Base-by-base conservation (phyloP, 2,888 invertebrate genomes). In the Elaeidobius kamerunicus region DNA sequence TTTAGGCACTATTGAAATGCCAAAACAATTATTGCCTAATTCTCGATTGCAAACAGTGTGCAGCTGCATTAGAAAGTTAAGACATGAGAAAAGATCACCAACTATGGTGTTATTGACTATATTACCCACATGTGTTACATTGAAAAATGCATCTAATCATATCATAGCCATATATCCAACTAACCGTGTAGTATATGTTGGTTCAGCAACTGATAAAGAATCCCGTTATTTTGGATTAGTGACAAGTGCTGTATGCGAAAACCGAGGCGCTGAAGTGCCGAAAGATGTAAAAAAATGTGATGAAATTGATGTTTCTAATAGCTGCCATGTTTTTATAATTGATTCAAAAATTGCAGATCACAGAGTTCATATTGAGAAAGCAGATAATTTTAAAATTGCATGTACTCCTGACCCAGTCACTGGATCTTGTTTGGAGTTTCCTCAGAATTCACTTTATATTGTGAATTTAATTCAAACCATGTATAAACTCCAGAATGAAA, bases 1-100 rank as follows among this genome's bases (percentile, higher is more conserved):
- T 72, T 78, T 97, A 40, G 96, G 96, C 16, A 95, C 96, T 1
- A 93, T 97, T 58, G 96, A 96, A 74, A 94, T 96, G 78, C 95
- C 96, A 0, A 86, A 87, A 69, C 86, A 90, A 60, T 77, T 89
- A 35, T 78, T 86, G 44, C 82, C 84, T 38, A 85, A 85, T 32
- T 84, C 87, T 11, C 84, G 91, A 48, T 73, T 88, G 60, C 82
- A 85, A 70, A 84, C 88, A 14, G 86, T 95, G 12, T 81, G 90
- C 52, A 90, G 86, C 51, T 95, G 95, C 57, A 94, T 97, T 39
- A 82, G 91, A 55, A 85, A 93, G 65, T 76, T 96, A 35, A 80
- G 94, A 23, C 87, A 93, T 56, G 96, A 96, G 64, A 88, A 93
- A 70, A 84, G 93, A 41, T 85, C 85, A 11, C 89, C 90, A 1